phyloP scores from a whole-genome alignment of 2,113 vertebrate genomes.

The Cyanoderma ruficeps region DNA sequence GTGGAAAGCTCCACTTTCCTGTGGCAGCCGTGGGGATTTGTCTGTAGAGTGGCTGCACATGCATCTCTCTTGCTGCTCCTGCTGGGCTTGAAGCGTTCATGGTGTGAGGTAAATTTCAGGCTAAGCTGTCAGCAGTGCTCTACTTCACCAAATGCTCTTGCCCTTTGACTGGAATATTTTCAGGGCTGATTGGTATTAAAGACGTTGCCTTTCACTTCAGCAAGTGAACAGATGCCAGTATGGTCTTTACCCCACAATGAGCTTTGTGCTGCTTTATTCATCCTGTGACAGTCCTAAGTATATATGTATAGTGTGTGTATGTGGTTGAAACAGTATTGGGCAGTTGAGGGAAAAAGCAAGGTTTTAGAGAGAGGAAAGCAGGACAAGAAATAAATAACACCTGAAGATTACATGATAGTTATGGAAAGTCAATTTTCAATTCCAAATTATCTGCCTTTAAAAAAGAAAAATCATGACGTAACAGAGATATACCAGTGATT shows the following conservation, averaged over 20 bases:
- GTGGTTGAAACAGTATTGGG: not conserved
- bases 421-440: not conserved
- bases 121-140: not conserved
- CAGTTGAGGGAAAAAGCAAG: not conserved
- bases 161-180: not conserved
- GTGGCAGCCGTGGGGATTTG: not conserved
- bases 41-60: accelerated
- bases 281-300: not conserved
- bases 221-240: not conserved
- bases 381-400: not conserved
- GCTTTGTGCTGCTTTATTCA: not conserved
- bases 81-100: not conserved
- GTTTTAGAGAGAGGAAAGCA: not conserved
- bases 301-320: not conserved
- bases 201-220: not conserved
- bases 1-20: not conserved
- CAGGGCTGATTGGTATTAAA: not conserved
- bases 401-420: not conserved
- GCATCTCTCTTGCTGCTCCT: not conserved
- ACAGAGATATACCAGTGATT: not conserved
- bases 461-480: not conserved
- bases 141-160: not conserved
- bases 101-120: not conserved
- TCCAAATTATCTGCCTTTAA: not conserved
- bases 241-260: not conserved